Conservation (phyloP, 2,113 vertebrate species). For the Pygoscelis adeliae region DNA sequence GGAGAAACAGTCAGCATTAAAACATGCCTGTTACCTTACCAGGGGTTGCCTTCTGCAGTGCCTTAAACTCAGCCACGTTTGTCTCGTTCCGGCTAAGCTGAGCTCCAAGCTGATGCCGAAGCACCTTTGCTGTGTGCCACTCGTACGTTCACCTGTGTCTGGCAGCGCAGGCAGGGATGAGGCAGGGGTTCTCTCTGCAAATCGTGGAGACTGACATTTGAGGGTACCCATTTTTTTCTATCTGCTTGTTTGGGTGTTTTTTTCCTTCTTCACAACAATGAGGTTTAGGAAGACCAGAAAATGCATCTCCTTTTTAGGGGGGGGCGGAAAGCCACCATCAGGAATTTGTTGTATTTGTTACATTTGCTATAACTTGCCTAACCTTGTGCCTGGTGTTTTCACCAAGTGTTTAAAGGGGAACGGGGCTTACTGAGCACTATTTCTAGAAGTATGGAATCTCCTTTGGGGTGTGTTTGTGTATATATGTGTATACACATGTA, state of each 20-base stretch:
- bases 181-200: background rate
- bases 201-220: background rate
- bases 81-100: background rate
- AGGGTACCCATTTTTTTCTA: background rate
- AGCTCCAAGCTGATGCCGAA: background rate
- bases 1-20: background rate
- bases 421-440: background rate
- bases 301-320: rapidly evolving
- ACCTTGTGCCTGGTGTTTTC: background rate
- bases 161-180: background rate
- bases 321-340: background rate
- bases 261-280: background rate
- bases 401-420: background rate
- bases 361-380: background rate
- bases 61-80: rapidly evolving
- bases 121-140: background rate
- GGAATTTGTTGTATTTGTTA: background rate
- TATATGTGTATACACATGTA: rapidly evolving
- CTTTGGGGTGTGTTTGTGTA: background rate
- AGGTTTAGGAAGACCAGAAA: background rate
- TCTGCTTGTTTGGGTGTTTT: background rate
- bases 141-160: background rate
- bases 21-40: background rate
- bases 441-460: background rate
- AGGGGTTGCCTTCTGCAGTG: background rate